phyloP scores from a whole-genome alignment of 2,797 vertebrate species.

The Dermochelys coriacea region DNA sequence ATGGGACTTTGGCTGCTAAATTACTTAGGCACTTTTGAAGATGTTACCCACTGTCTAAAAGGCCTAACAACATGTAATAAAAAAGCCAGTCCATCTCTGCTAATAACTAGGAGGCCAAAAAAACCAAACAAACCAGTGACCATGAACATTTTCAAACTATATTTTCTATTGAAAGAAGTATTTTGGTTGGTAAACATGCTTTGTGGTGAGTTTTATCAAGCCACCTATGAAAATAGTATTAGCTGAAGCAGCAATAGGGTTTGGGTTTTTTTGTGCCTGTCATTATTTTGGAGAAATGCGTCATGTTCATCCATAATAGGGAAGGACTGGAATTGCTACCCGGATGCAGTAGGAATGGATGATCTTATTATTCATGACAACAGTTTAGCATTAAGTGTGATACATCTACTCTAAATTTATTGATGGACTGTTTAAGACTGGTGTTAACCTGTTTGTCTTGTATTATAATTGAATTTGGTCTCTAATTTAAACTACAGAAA shows the following conservation, averaged over 20 bases:
- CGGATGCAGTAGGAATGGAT: constrained; percentile 12
- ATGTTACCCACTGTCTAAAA: not conserved
- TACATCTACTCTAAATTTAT: constrained; percentile 74
- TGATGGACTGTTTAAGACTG: constrained; percentile 72
- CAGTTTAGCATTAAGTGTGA: constrained; percentile 49
- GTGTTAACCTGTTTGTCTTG: constrained; percentile 77
- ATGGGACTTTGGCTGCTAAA: not conserved
- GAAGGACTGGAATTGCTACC: constrained; percentile 32
- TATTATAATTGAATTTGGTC: constrained; percentile 79
- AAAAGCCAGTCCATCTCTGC: not conserved
- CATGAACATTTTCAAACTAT: accelerated
- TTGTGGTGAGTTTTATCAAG: not conserved
- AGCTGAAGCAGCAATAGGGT: not conserved
- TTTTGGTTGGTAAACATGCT: not conserved
- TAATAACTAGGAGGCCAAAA: not conserved
- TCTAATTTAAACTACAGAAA: constrained; percentile 76
- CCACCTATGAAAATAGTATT: not conserved
- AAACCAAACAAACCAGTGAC: not conserved
- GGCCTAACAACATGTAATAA: not conserved
- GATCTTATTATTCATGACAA: constrained; percentile 52
- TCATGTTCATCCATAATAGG: not conserved
- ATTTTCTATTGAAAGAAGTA: not conserved
- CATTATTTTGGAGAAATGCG: not conserved
- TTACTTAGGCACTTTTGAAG: not conserved
- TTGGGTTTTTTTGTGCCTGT: not conserved